Evolutionary conservation across 2,888 invertebrate species (phyloP), one percentile per base, ranked within the genome.

Genomic region (Monoplex corrugatus): DNA sequence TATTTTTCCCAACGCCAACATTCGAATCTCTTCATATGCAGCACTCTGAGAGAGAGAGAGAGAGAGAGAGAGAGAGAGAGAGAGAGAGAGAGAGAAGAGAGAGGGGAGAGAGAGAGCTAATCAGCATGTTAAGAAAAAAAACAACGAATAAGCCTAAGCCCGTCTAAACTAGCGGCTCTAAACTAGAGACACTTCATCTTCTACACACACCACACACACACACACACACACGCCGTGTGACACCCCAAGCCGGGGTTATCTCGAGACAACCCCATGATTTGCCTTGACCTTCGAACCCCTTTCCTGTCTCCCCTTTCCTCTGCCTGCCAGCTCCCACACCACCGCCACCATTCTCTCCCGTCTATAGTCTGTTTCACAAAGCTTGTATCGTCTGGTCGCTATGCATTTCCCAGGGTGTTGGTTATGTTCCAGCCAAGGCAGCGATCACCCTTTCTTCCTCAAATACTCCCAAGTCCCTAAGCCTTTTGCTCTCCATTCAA

Each of bases 211-310:
- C 50, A 50, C 8, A 10, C 57, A 57, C 57, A 57, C 57, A 57
- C 57, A n/a, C n/a, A 57, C 57, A 57, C 57, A 57, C 57, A 23
- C 10, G 16, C 10, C 50, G 16, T 57, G 16, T 1, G 2, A 57
- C 57, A 23, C 50, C 50, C 16, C 50, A 50, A 50, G 50, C 68
- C 75, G 10, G 8, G 43, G 78, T 40, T 82, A 82, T 82, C 82
- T 82, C 45, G 82, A 82, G 82, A 44, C 82, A 82, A 45, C 44
- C 82, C 82, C 82, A n/a, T 82, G 44, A 82, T 45, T 82, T 45
- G 82, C 82, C 82, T 82, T 45, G 82, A 44, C 82, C 82, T n/a
- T 28, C 45, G 45, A 45, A 28, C 82, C 82, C 82, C 16, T 82
- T 45, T 82, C 45, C 82, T 45, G 44, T 82, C 28, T 82, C 45